These are phyloP conservation scores for Prietella phreatophila DNA, from an alignment of 2,113 vertebrate species.

Conservation along the genomic window DNA sequence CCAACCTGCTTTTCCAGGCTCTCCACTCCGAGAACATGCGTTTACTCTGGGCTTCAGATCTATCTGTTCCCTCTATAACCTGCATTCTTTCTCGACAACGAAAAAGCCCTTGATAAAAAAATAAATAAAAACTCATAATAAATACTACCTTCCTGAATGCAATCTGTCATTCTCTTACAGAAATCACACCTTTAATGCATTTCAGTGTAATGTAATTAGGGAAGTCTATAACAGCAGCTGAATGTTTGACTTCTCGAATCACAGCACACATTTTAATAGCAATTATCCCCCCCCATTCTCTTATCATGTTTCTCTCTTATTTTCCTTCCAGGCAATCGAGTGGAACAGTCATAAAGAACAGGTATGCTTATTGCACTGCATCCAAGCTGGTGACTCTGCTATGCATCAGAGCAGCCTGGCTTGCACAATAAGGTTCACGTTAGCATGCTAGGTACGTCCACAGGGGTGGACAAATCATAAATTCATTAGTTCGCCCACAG, in stretches of 20 bases:
- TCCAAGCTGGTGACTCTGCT: not conserved
- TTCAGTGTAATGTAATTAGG: not conserved
- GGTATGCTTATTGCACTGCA: constrained; percentile 41
- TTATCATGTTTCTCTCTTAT: constrained; percentile 44
- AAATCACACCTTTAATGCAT: not conserved
- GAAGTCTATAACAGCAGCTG: not conserved
- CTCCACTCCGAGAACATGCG: constrained; percentile 16
- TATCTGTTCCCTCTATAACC: constrained; percentile 28
- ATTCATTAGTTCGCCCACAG: not conserved
- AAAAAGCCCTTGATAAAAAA: not conserved
- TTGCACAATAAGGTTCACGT: not conserved
- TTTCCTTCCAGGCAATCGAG: constrained; percentile 52
- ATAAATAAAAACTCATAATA: not conserved
- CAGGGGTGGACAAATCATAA: not conserved
- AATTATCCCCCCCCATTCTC: constrained; percentile 19
- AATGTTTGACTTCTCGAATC: not conserved
- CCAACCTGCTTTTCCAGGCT: constrained; percentile 4
- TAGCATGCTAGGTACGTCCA: not conserved
- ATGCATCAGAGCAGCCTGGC: not conserved
- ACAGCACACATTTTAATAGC: not conserved
- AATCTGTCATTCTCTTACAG: not conserved
- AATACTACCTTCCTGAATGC: not conserved
- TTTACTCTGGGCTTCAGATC: constrained; percentile 40
- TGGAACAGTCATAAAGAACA: constrained; percentile 57
- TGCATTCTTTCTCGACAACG: constrained; percentile 2